phyloP scores from a whole-genome alignment of 2,113 vertebrate genomes.

The Ibidorhyncha struthersii region DNA sequence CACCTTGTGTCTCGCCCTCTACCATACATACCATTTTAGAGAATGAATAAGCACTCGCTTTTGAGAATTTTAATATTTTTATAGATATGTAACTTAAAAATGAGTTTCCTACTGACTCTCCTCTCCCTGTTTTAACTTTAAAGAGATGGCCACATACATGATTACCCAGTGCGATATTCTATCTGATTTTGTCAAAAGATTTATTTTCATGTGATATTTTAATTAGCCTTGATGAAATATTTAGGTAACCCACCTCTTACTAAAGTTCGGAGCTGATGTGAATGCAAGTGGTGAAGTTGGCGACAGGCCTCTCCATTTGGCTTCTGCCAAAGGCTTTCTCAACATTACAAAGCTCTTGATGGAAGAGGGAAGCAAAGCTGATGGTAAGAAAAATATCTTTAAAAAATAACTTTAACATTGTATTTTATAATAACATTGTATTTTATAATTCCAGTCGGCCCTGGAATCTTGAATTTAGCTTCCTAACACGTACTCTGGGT shows the following conservation, averaged over 20 bases:
- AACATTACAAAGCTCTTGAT: constrained; percentile 85
- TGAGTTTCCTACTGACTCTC: not conserved
- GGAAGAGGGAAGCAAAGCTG: constrained; percentile 86
- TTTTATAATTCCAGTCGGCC: not conserved
- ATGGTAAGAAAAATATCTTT: constrained; percentile 76
- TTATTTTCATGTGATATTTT: not conserved
- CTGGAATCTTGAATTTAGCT: not conserved
- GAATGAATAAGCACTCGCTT: not conserved
- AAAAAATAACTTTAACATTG: not conserved
- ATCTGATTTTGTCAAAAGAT: not conserved
- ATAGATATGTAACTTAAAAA: not conserved
- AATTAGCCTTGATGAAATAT: not conserved
- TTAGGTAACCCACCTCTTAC: constrained; percentile 85
- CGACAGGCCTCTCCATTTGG: constrained; percentile 91
- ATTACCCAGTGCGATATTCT: not conserved
- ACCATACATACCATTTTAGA: not conserved
- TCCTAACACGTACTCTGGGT: not conserved
- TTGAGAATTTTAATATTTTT: not conserved
- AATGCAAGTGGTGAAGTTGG: constrained; percentile 92
- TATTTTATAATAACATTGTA: not conserved
- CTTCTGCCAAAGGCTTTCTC: constrained; percentile 91
- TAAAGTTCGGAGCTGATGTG: constrained; percentile 91
- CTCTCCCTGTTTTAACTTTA: not conserved
- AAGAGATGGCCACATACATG: fast-evolving
- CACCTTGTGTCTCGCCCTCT: not conserved